These are phyloP conservation scores for Cetonia aurata DNA, from an alignment of 2,888 invertebrate species.

Conservation along the genomic window DNA sequence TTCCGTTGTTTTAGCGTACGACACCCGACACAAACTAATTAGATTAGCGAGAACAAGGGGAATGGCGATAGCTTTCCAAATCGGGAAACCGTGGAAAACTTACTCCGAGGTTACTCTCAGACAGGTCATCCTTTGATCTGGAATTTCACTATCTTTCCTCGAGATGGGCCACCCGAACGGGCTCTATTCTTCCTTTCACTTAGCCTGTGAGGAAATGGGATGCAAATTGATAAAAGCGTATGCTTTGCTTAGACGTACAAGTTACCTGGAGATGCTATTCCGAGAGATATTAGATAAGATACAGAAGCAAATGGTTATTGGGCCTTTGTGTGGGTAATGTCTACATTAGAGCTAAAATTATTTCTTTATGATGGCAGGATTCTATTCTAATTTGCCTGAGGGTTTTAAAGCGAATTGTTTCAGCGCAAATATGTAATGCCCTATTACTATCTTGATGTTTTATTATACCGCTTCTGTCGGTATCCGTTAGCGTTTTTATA, in stretches of 20 bases:
- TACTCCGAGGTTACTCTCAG: background rate
- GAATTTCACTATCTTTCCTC: conserved; percentile 19
- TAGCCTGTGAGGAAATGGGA: conserved; percentile 11
- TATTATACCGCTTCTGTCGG: no score
- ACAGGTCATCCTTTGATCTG: conserved; percentile 21
- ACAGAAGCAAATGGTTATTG: no score
- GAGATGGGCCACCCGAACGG: background rate
- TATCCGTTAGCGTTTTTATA: no score
- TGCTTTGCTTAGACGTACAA: background rate
- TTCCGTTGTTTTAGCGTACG: background rate
- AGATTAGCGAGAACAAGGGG: conserved; percentile 19
- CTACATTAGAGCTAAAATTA: no score
- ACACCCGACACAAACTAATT: conserved; percentile 16
- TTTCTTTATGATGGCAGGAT: no score
- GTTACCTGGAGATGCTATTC: no score
- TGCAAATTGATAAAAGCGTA: conserved; percentile 10
- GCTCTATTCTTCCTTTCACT: conserved; percentile 15
- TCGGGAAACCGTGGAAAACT: conserved; percentile 12
- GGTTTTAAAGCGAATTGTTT: no score
- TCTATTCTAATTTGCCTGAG: no score
- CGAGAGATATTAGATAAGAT: no score
- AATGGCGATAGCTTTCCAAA: conserved; percentile 18
- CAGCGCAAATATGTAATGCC: no score
- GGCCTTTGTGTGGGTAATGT: no score
- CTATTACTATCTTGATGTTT: no score